Evolutionary conservation across 1,140 invertebrate genomes (phyloP), one percentile per base, ranked within the genome.

Genomic region (Drosophila rhopaloa): DNA sequence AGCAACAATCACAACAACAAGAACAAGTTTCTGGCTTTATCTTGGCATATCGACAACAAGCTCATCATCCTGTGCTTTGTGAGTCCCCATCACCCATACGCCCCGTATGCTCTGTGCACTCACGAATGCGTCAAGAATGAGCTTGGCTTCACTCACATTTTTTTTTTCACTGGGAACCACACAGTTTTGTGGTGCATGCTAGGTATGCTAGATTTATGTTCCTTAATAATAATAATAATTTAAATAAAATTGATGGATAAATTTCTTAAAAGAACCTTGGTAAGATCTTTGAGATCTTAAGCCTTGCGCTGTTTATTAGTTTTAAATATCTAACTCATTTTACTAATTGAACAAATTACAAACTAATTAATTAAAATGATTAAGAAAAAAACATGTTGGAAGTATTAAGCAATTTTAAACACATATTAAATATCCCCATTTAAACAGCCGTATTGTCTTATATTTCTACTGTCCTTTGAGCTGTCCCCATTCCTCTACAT

Each of bases 41-140:
- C 70, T 48, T 43, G 48, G 63, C 65, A 55, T 54, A 82, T 82
- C 75, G 80, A 83, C 80, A 83, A 66, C 54, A 67, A 43, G 61
- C 58, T 60, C 46, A 44, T 40, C 55, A 54, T n/a, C 51, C n/a
- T 14, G 10, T 44, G 11, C 19, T n/a, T 57, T 50, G 41, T 53
- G 55, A 57, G 44, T 35, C 53, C 19, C 13, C 47, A 44, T 53
- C 37, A 40, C 35, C 19, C 61, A 54, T 19, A 53, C 48, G 14
- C 51, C 67, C 11, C 60, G 14, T 37, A 2, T 27, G 47, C 58
- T 35, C 11, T 35, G 60, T 72, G 73, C 61, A 81, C 55, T 63
- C 35, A 57, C 13, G 35, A 76, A 68, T 81, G 77, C 59, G 41
- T 48, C 19, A 11, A 56, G 48, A 66, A 73, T 77, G 66, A 73